Conservation (phyloP, 2,888 invertebrate species). For the Empis livida region DNA sequence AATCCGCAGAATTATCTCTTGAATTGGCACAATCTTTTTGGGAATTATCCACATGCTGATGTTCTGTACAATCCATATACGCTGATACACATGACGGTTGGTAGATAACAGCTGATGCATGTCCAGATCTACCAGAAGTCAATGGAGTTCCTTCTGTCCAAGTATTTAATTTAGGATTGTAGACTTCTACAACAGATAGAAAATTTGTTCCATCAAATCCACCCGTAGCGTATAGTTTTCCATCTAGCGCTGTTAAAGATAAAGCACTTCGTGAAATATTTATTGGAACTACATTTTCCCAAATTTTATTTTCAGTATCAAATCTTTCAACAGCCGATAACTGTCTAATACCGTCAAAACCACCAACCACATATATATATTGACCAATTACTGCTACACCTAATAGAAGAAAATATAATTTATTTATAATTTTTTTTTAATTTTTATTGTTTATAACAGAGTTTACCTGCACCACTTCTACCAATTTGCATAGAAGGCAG, state of each 20-base stretch:
- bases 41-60: background rate
- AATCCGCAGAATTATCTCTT: too few species aligned
- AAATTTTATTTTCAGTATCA: slow-evolving; percentile 67
- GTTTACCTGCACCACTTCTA: slow-evolving; percentile 70
- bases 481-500: slow-evolving; percentile 64
- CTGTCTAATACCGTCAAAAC: slow-evolving; percentile 79
- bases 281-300: slow-evolving; percentile 67
- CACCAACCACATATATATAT: slow-evolving; percentile 85
- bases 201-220: slow-evolving; percentile 83
- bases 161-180: slow-evolving; percentile 59
- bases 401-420: slow-evolving; percentile 21
- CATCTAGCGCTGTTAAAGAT: slow-evolving; percentile 73
- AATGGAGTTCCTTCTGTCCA: slow-evolving; percentile 70
- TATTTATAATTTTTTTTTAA: slow-evolving; percentile 3
- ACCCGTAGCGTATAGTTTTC: slow-evolving; percentile 81
- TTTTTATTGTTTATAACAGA: background rate
- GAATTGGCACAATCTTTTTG: too few species aligned
- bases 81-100: slow-evolving; percentile 46
- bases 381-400: slow-evolving; percentile 76
- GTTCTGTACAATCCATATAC: slow-evolving; percentile 29
- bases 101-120: slow-evolving; percentile 82
- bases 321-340: slow-evolving; percentile 74
- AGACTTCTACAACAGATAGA: slow-evolving; percentile 76
- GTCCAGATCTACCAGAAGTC: slow-evolving; percentile 78
- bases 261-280: slow-evolving; percentile 74